These are phyloP conservation scores for Orientallactaga bullata DNA, from an alignment of 2,113 vertebrate species.

Conservation along the genomic window DNA sequence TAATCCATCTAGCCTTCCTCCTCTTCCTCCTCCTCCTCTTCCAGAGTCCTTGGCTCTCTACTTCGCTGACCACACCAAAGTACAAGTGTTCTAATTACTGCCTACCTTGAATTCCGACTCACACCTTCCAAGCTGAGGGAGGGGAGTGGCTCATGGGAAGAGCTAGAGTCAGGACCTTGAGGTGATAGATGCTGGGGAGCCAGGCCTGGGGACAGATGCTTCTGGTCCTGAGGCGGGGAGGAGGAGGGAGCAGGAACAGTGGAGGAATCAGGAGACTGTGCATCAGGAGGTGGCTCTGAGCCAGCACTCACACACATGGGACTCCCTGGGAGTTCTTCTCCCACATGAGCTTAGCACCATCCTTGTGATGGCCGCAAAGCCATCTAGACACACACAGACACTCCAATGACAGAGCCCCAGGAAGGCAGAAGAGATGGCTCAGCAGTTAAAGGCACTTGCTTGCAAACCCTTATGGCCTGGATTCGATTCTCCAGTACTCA, in stretches of 20 bases:
- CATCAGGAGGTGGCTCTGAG: neutral
- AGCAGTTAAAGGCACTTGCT: too few species aligned
- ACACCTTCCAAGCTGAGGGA: accelerated
- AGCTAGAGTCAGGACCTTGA: neutral
- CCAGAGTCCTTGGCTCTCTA: neutral
- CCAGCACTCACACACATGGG: neutral
- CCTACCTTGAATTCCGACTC: neutral
- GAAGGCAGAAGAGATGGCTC: too few species aligned
- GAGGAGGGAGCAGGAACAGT: neutral
- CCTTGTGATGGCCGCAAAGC: neutral
- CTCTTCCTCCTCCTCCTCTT: neutral
- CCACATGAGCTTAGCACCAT: neutral
- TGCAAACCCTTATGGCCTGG: too few species aligned
- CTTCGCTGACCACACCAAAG: neutral
- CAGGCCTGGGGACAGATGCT: neutral
- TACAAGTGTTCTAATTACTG: neutral
- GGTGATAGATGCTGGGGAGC: neutral
- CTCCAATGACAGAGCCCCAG: neutral
- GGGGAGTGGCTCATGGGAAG: neutral
- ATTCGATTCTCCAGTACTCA: too few species aligned
- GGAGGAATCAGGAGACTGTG: neutral
- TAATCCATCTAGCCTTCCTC: neutral
- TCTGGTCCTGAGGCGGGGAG: neutral
- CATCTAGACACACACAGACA: neutral
- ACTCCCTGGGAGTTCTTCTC: neutral